Percentiles rank a stretch among this genome's conserved stretches.
phyloP scores from a whole-genome alignment of 2,888 invertebrate species.

The Physocephala rufipes region DNA sequence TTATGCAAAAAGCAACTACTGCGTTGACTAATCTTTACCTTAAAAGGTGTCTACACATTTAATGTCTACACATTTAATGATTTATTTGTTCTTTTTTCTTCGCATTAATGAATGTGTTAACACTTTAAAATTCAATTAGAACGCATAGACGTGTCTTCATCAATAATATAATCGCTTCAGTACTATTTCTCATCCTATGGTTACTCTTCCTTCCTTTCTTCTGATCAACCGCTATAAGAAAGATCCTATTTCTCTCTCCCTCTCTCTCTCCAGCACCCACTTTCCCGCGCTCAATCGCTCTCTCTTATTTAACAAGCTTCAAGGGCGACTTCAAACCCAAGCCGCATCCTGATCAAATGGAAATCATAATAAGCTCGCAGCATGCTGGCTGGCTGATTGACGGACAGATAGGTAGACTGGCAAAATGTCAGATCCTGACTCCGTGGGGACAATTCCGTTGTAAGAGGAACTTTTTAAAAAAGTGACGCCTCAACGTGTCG shows the following conservation, averaged over 20 bases:
- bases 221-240: too few relatives aligned
- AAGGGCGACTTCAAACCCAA: not conserved
- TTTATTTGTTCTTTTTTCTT: too few relatives aligned
- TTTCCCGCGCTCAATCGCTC: too few relatives aligned
- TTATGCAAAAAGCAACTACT: too few relatives aligned
- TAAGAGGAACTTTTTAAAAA: conserved; percentile 13
- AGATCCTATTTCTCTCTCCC: not conserved
- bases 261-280: too few relatives aligned
- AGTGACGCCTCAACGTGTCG: conserved; percentile 39
- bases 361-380: conserved; percentile 48
- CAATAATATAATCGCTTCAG: too few relatives aligned
- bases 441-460: conserved; percentile 6
- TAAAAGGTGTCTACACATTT: too few relatives aligned
- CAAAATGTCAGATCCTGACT: not conserved
- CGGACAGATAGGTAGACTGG: conserved; percentile 15
- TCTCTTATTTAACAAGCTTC: too few relatives aligned
- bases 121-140: conserved; percentile 26
- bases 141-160: not conserved
- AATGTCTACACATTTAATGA: too few relatives aligned
- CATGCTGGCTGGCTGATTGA: conserved; percentile 20
- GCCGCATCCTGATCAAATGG: conserved; percentile 47
- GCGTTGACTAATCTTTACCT: too few relatives aligned
- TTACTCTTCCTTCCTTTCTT: too few relatives aligned
- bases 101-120: conserved; percentile 13
- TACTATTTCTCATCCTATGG: too few relatives aligned